Conservation (phyloP, 2,797 vertebrate genomes). For the Nannoperca australis region DNA sequence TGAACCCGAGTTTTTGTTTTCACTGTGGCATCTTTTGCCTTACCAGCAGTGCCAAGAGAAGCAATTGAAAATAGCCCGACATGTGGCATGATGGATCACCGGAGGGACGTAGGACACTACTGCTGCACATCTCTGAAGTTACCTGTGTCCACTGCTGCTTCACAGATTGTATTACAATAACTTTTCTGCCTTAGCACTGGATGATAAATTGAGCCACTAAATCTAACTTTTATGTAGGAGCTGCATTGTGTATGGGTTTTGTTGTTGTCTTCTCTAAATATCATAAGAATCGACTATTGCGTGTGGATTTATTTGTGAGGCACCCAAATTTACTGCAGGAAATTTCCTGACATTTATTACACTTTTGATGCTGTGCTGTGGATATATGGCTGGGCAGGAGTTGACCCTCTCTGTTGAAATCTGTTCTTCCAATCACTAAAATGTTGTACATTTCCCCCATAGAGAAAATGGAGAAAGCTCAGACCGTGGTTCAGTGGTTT, state of each 20-base stretch:
- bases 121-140: slow-evolving; percentile 60
- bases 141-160: slow-evolving; percentile 55
- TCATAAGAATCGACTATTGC: slow-evolving; percentile 19
- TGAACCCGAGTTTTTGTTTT: slow-evolving; percentile 66
- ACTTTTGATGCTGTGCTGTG: slow-evolving; percentile 25
- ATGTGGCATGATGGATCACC: slow-evolving; percentile 80
- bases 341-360: slow-evolving; percentile 37
- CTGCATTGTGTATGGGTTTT: slow-evolving; percentile 13
- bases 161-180: slow-evolving; percentile 62
- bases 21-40: slow-evolving; percentile 36
- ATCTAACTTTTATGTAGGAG: slow-evolving; percentile 43
- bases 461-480: slow-evolving; percentile 59
- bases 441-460: slow-evolving; percentile 63
- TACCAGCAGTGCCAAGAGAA: slow-evolving; percentile 63
- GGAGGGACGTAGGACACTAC: slow-evolving; percentile 63
- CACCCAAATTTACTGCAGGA: slow-evolving; percentile 28
- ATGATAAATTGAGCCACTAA: slow-evolving; percentile 72
- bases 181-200: slow-evolving; percentile 40
- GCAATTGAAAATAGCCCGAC: slow-evolving; percentile 67
- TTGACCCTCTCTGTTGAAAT: slow-evolving; percentile 43
- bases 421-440: slow-evolving; percentile 52
- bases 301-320: slow-evolving; percentile 21
- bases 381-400: slow-evolving; percentile 40
- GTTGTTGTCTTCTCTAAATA: slow-evolving; percentile 31
- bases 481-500: slow-evolving; percentile 70